Conservation (phyloP, 2,888 invertebrate genomes). For the Bombyx huttoni region DNA sequence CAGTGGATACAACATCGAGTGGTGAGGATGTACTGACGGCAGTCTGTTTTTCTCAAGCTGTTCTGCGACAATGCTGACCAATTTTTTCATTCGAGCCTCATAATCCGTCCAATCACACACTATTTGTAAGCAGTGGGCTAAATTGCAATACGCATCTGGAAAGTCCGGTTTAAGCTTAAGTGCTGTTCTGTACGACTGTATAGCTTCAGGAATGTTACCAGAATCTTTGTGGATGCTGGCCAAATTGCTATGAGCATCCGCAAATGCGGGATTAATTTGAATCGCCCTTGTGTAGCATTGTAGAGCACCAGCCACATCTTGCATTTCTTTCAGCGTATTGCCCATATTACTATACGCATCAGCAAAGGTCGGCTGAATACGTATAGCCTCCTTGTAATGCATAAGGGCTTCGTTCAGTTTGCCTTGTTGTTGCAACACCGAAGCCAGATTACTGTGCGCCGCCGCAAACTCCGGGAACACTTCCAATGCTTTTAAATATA, state of each 20-base stretch:
- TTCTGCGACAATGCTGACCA: conserved; percentile 97
- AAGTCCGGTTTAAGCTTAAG: conserved; percentile 98
- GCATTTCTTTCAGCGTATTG: conserved; percentile 99
- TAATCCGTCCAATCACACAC: conserved; percentile 99
- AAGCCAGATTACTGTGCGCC: conserved; percentile 98
- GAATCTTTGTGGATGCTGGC: conserved; percentile 99
- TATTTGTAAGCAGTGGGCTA: conserved; percentile 98
- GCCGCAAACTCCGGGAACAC: conserved; percentile 99
- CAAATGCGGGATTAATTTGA: conserved; percentile 99
- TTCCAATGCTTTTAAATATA: conserved; percentile 93
- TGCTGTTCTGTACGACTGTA: conserved; percentile 96
- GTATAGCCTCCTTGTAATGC: conserved; percentile 99
- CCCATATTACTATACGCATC: conserved; percentile 99
- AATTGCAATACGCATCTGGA: conserved; percentile 99
- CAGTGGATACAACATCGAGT: conserved; percentile 98
- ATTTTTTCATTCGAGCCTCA: conserved; percentile 94
- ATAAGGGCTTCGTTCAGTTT: conserved; percentile 97
- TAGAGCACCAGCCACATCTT: conserved; percentile 96
- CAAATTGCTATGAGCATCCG: conserved; percentile 98
- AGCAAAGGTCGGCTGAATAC: conserved; percentile 99
- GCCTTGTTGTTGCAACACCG: conserved; percentile 97
- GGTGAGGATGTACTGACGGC: conserved; percentile 99
- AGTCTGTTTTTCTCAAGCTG: conserved; percentile 97
- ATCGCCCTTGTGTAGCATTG: conserved; percentile 99
- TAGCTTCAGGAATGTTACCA: conserved; percentile 99